Base-by-base conservation (phyloP, 1,140 invertebrate genomes). In the Acyrthosiphon pisum region DNA sequence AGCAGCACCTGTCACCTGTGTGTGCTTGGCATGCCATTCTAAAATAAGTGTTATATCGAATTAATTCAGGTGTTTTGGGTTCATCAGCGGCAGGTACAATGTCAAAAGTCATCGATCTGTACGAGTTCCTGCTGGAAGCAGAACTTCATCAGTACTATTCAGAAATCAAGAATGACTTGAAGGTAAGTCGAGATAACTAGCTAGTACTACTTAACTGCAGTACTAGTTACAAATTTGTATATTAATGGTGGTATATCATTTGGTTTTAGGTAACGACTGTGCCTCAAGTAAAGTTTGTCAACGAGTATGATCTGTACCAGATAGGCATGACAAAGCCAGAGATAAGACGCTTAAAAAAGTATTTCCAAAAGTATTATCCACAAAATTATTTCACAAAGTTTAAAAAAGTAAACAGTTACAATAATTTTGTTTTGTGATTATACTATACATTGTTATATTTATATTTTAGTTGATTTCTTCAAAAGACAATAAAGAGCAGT, bases 271-370 rank as follows among this genome's bases (percentile, higher is more conserved):
- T 98, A 89, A 97, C 97, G 94, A 98, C 97, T 95, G 97, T 98
- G n/a, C 97, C 98, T 44, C 99, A 99, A 95, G 95, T 99, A n/a
- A 99, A 99, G 95, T 99, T 98, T 96, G 98, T 99, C 14, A 97
- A 97, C 2, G 98, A 99, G 94, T 98, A 98, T 94, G 99, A 99
- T 95, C 95, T 99, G 50, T 95, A 96, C 68, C 97, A 97, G 93
- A 97, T 99, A 94, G 99, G 99, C 14, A 98, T 99, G 97, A 98
- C 98, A 20, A 98, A 98, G 94, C 99, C 99, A 44, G 99, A 99
- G 95, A 98, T 98, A 95, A 96, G 99, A 94, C 96, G 99, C 93
- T 96, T 99, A 76, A 97, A 98, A 94, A 99, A 99, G 95, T 98
- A 97, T 94, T 99, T 98, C 95, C 97, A 98, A 94, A 99, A 98